Evolutionary conservation across 2,888 invertebrate genomes (phyloP), one percentile per base, ranked within the genome.

Genomic region (Lobophora halterata): DNA sequence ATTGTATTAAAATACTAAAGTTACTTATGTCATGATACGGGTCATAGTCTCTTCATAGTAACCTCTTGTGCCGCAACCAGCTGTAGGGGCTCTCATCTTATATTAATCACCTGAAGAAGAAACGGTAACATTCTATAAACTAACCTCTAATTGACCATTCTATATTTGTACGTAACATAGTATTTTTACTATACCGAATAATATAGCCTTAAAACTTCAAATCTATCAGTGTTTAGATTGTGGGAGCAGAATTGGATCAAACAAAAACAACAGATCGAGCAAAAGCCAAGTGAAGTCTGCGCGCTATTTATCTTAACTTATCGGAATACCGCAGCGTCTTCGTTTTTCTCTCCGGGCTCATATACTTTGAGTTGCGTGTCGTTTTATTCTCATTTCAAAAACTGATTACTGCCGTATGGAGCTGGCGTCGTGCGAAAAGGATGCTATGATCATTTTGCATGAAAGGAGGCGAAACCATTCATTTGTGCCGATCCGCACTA

Each of bases 251-350:
- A 73, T 69, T 65, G 70, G 61, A 71, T 63, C 61, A 56, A 50
- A 69, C 71, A 71, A 33, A 72, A 75, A 73, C 64, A 53, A 58
- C 41, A 52, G 49, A n/a, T 51, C 54, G 51, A 70, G 69, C 66
- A 71, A 74, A 72, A 66, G 65, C 65, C 71, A 69, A 78, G 73
- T 75, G 66, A 75, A 77, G 76, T 76, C 70, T 55, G 68, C 72
- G 69, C 68, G 77, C 76, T 83, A 83, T 85, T 85, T 83, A 85
- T 83, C 82, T 80, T 81, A 71, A 79, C 65, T 79, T 83, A 83
- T 85, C 81, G 73, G 73, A 76, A 80, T 78, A 77, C 76, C 68
- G 59, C 68, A 65, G 63, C 64, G 61, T 71, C 53, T 71, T 80
- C 73, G 68, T 79, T 81, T 79, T 79, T 79, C 71, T 70, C 65